Base-by-base conservation (phyloP, 2,888 invertebrate genomes). In the Podotricha telesiphe region DNA sequence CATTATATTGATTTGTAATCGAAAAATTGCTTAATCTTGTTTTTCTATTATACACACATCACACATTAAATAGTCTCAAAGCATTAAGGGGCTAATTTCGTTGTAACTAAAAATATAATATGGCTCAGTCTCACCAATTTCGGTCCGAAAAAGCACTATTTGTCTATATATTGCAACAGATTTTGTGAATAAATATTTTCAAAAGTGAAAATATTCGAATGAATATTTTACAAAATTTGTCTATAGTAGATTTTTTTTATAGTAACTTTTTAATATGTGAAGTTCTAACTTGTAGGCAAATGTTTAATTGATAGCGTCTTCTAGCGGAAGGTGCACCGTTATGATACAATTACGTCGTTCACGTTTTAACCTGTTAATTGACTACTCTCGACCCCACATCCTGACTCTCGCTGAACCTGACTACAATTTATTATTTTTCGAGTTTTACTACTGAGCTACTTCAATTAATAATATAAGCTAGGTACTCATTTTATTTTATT, bases 351-450 rank as follows among this genome's bases (percentile, higher is more conserved):
- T 62, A 65, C 68, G 65, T 68, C 61, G 50, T 67, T 50, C 61
- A 69, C 68, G 71, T 68, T 74, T 55, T 76, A 74, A 78, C 74
- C 75, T 71, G 65, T 61, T 76, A 77, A 79, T 77, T 79, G 72
- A 70, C 74, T 71, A 69, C 53, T 62, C 61, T 47, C 72, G 76
- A 78, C 78, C 77, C 75, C 70, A 71, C 74, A 69, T 77, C 74
- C 75, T 71, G 47, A 62, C 34, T 67, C 64, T 48, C n/a, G n/a
- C 61, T 67, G 65, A 65, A 69, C 51, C 42, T 48, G 28, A 51
- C 45, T 64, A 62, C n/a, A 61, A 7, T 59, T 40, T 58, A 42
- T 20, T 58, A 42, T 0, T 34, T 8, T n/a, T 42, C 11, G n/a
- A 55, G 55, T 17, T 55, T 55, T 55, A 37, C n/a, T n/a, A n/a